Conservation (phyloP, 2,113 vertebrate genomes). For the Monarcha castaneiventris region DNA sequence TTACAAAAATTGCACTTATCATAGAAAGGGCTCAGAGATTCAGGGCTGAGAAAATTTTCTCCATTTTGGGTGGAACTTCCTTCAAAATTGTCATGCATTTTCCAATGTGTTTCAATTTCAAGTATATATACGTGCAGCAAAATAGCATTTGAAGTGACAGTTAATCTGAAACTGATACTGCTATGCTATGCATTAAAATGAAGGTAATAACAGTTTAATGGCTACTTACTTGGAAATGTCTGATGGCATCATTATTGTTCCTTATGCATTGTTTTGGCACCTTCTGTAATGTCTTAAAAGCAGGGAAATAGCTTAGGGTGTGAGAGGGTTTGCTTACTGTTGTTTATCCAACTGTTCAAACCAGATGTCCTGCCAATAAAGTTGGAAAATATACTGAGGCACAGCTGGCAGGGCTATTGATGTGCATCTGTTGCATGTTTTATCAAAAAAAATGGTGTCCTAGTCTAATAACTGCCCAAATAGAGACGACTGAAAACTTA, state of each 20-base stretch:
- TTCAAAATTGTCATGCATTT: not conserved
- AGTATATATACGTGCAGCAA: not conserved
- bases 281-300: not conserved
- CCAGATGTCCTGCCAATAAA: not conserved
- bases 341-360: not conserved
- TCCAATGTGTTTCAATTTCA: not conserved
- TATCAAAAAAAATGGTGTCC: not conserved
- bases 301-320: not conserved
- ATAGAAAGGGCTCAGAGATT: not conserved
- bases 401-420: not conserved
- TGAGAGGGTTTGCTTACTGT: not conserved
- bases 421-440: not conserved
- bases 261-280: not conserved
- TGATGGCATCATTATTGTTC: not conserved
- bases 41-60: not conserved
- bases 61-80: not conserved
- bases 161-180: not conserved
- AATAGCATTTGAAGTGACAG: not conserved
- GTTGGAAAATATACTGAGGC: not conserved
- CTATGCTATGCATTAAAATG: not conserved
- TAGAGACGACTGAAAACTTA: not conserved
- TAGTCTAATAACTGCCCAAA: not conserved
- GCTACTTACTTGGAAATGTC: not conserved
- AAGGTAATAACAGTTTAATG: not conserved
- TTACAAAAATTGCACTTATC: not conserved